Conservation (phyloP, 1,140 invertebrate species). For the Pachypsylla venusta region DNA sequence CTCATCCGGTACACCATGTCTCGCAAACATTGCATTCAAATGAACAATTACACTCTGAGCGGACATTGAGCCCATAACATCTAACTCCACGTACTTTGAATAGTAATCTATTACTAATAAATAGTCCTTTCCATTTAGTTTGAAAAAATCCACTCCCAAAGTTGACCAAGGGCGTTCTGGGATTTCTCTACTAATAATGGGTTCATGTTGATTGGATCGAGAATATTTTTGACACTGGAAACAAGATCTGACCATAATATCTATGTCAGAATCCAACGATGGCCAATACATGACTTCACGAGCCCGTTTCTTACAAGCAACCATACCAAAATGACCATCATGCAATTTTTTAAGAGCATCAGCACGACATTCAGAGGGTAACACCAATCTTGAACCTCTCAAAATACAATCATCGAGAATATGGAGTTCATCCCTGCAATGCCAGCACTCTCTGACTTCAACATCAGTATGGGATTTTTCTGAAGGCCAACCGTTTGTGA, state of each 20-base stretch:
- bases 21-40: slow-evolving; percentile 23
- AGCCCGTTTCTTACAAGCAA: too few relatives aligned
- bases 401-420: too few relatives aligned
- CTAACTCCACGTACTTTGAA: slow-evolving; percentile 27
- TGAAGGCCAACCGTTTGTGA: too few relatives aligned
- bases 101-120: slow-evolving; percentile 28
- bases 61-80: slow-evolving; percentile 6
- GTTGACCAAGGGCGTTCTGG: slow-evolving; percentile 26
- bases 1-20: slow-evolving; percentile 27
- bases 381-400: too few relatives aligned
- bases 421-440: too few relatives aligned
- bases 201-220: slow-evolving; percentile 23
- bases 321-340: too few relatives aligned
- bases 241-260: slow-evolving; percentile 3
- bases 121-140: slow-evolving; percentile 26
- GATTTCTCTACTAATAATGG: slow-evolving; percentile 26
- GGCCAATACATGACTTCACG: slow-evolving; percentile 13
- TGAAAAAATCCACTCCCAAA: slow-evolving; percentile 26
- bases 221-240: slow-evolving; percentile 11
- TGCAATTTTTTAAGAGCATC: too few relatives aligned
- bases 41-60: slow-evolving; percentile 17
- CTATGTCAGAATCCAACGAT: neutral
- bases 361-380: too few relatives aligned
- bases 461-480: too few relatives aligned
- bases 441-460: too few relatives aligned